These are phyloP conservation scores for Sabellastarte sp. DNA, from an alignment of 2,888 invertebrate genomes.

Conservation along the genomic window DNA sequence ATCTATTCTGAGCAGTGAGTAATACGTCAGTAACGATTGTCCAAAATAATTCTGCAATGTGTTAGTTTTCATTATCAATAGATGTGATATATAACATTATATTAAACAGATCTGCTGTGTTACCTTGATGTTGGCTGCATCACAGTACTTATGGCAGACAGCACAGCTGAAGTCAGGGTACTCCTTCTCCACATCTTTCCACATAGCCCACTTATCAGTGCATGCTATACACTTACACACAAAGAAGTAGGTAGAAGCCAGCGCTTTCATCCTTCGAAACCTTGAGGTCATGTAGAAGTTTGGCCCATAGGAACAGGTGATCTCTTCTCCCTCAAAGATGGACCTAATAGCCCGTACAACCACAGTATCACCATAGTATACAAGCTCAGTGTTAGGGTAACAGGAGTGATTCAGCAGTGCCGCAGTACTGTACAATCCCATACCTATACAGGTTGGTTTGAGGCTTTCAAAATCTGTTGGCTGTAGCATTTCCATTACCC, in stretches of 20 bases:
- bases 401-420: constrained; percentile 93
- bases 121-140: constrained; percentile 1
- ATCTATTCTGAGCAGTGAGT: no score
- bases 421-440: constrained; percentile 81
- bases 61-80: no score
- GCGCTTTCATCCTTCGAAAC: constrained; percentile 66
- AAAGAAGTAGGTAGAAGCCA: constrained; percentile 76
- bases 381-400: constrained; percentile 75
- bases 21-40: no score
- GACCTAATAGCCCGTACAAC: constrained; percentile 71
- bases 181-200: constrained; percentile 17
- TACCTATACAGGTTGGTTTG: constrained; percentile 66
- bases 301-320: constrained; percentile 75
- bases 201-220: constrained; percentile 44
- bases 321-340: constrained; percentile 70
- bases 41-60: no score
- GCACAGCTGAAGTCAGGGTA: constrained; percentile 10
- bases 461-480: constrained; percentile 44
- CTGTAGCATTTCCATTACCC: constrained; percentile 65
- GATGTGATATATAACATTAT: no score
- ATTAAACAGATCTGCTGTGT: no score
- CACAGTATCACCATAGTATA: constrained; percentile 72
- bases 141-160: constrained; percentile 9
- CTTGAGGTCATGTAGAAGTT: constrained; percentile 46
- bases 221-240: constrained; percentile 64